Base-by-base conservation (phyloP, 2,113 vertebrate species). In the Poeciliopsis occidentalis region DNA sequence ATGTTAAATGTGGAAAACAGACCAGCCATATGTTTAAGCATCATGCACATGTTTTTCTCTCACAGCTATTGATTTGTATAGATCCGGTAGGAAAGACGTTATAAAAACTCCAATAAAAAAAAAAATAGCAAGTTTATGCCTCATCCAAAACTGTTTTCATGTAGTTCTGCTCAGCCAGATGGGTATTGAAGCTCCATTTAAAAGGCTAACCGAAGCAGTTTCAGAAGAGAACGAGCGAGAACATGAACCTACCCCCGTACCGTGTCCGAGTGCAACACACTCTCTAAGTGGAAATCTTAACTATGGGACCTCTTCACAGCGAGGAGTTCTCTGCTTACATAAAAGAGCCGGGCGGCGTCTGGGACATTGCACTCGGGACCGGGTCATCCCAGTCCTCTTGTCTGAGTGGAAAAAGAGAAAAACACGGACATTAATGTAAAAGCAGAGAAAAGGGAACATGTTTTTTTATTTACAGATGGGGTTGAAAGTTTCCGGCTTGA, bases 271-370 rank as follows among this genome's bases (percentile, higher is more conserved):
- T 86, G 83, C 78, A 81, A 37, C 73, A 60, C 62, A 79, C 83
- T 83, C 88, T 92, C 89, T 93, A 94, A 95, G 93, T 94, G 94
- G 88, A 92, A 93, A 93, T 93, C 84, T 91, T 91, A 92, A 94
- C 92, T 93, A 82, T 91, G 94, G 88, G 94, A 92, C 91, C 91
- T 84, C 93, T 85, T 93, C 94, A 95, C 94, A 95, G 94, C 93
- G 37, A 92, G 94, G 89, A 92, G 84, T 89, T 91, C 51, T 87
- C 75, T 90, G 91, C 92, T 91, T 92, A 92, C 94, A 94, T 91
- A 93, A 94, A 91, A 88, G 87, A 92, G 83, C 87, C 80, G 85
- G 84, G 85, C 84, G 65, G 81, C 79, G 80, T 86, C 89, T 85
- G 88, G 82, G 88, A 92, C 90, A 89, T 87, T 92, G 92, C 93